These are phyloP conservation scores for Apostichopus leukothele DNA, from an alignment of 53 echinoderm and acorn worm species.

Conservation along the genomic window DNA sequence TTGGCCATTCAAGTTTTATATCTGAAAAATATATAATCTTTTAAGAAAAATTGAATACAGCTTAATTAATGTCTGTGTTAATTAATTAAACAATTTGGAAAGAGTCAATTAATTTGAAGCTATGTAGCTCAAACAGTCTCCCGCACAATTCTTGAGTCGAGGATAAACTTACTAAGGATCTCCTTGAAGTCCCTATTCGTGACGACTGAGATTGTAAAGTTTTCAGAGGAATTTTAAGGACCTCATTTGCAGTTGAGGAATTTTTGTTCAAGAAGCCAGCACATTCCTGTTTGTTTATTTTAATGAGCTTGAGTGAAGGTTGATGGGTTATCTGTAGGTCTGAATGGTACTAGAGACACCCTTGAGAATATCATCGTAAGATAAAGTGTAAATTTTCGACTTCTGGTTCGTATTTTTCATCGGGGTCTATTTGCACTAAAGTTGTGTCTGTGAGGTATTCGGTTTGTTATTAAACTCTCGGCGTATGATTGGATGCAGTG, in stretches of 20 bases:
- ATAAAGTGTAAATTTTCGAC: not conserved
- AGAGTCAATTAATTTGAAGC: too few species aligned
- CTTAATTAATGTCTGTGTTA: too few species aligned
- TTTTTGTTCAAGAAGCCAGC: not conserved
- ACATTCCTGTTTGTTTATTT: slow-evolving; percentile 2
- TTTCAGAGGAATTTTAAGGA: not conserved
- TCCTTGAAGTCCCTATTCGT: too few species aligned
- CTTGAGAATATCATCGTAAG: not conserved
- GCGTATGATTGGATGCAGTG: not conserved
- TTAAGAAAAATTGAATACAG: too few species aligned
- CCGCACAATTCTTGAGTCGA: too few species aligned
- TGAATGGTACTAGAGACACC: not conserved
- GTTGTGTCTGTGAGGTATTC: not conserved
- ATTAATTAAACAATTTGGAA: too few species aligned
- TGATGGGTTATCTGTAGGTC: not conserved
- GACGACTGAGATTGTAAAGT: too few species aligned
- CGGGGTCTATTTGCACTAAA: not conserved
- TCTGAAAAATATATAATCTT: too few species aligned
- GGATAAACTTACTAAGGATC: too few species aligned
- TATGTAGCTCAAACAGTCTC: too few species aligned
- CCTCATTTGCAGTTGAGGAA: not conserved
- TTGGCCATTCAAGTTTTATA: too few species aligned
- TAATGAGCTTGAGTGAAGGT: not conserved
- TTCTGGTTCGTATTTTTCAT: not conserved
- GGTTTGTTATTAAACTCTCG: not conserved